Evolutionary conservation across 2,888 invertebrate genomes (phyloP).

Genomic region (Hirtodrosophila cameraria): DNA sequence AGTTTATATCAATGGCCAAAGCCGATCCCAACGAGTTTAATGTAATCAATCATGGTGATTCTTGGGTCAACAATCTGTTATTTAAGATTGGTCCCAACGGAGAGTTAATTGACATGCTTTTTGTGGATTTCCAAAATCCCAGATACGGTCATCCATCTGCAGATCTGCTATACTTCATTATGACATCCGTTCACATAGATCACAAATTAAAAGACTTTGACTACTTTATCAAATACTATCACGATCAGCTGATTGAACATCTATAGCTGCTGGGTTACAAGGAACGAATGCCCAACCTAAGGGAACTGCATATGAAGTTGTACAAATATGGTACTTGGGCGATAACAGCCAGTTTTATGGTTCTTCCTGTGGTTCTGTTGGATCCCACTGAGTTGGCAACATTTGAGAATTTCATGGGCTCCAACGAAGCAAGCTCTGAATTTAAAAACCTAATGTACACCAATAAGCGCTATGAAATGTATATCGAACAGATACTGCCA

Average conservation of each 20-base stretch:
- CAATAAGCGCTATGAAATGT: conserved; percentile 67
- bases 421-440: conserved; percentile 12
- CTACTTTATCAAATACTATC: conserved; percentile 77
- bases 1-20: neutral
- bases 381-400: conserved; percentile 76
- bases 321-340: conserved; percentile 67
- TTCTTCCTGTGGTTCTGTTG: conserved; percentile 72
- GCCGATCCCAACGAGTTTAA: conserved; percentile 64
- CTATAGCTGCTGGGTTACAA: conserved; percentile 70
- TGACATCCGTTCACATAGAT: conserved; percentile 77
- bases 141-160: conserved; percentile 69
- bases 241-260: conserved; percentile 72
- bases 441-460: conserved; percentile 69
- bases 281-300: conserved; percentile 65
- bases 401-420: conserved; percentile 72
- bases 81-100: conserved; percentile 69
- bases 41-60: conserved; percentile 78
- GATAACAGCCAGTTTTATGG: conserved; percentile 41
- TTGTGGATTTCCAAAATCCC: conserved; percentile 80
- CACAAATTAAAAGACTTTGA: conserved; percentile 80
- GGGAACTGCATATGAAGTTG: conserved; percentile 69
- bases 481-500: conserved; percentile 73
- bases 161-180: conserved; percentile 78
- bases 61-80: conserved; percentile 79
- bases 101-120: conserved; percentile 66